Conservation (phyloP, 2,113 vertebrate genomes). For the Theristicus caerulescens region DNA sequence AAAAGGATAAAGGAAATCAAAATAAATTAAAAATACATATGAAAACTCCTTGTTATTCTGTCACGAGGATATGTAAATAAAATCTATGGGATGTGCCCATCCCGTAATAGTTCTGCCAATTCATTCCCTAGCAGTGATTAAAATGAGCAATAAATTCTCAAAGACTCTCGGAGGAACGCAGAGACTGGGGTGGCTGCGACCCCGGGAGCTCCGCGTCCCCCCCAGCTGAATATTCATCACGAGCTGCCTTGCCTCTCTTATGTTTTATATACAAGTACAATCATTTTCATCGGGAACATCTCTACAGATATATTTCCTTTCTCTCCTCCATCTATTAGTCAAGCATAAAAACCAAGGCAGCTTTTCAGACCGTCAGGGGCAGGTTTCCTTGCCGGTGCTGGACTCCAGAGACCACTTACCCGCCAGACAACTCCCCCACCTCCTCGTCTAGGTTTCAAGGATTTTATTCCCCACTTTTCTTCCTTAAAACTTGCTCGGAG, state of each 20-base stretch:
- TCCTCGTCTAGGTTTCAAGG: not conserved
- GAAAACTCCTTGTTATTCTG: constrained; percentile 72
- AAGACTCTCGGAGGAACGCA: constrained; percentile 66
- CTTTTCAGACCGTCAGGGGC: not conserved
- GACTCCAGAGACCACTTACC: not conserved
- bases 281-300: constrained; percentile 8
- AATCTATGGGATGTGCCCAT: constrained; percentile 66
- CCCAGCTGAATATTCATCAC: constrained; percentile 76
- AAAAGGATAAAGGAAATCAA: not conserved
- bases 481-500: not conserved
- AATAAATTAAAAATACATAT: constrained; percentile 70
- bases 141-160: constrained; percentile 80
- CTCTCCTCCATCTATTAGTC: constrained; percentile 41
- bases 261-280: constrained; percentile 58
- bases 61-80: constrained; percentile 76
- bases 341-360: not conserved
- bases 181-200: constrained; percentile 41
- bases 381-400: not conserved
- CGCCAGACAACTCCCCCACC: not conserved
- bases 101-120: constrained; percentile 70
- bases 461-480: not conserved
- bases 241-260: constrained; percentile 33
- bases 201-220: constrained; percentile 55
- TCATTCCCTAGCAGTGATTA: constrained; percentile 77
- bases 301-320: constrained; percentile 41